Evolutionary conservation across 64 coral and sea anemone species (phyloP).

Genomic region (Cladopsammia gracilis): DNA sequence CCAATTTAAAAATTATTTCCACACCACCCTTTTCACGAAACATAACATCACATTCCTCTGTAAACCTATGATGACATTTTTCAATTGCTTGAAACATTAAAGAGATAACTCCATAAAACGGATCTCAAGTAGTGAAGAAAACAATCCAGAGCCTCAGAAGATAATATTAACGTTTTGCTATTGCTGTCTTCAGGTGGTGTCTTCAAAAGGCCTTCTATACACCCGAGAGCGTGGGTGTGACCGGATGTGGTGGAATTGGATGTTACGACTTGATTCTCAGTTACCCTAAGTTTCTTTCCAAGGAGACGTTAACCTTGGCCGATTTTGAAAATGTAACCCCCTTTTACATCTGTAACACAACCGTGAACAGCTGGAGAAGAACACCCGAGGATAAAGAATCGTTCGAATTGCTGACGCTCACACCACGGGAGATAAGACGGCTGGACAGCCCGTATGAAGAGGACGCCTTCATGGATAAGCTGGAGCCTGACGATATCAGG

Average conservation of each 20-base stretch:
- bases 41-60: no score
- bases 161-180: no score
- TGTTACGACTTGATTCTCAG: background rate
- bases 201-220: conserved; percentile 5
- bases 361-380: background rate
- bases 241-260: conserved; percentile 3
- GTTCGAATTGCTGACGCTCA: background rate
- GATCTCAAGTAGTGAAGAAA: no score
- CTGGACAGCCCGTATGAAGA: conserved; percentile 1
- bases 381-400: background rate
- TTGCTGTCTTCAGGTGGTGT: background rate
- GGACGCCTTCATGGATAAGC: conserved; percentile 5
- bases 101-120: no score
- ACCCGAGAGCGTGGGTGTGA: background rate
- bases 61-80: no score
- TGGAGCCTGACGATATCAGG: conserved; percentile 1
- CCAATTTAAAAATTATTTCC: no score
- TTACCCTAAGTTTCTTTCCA: background rate
- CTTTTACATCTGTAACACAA: conserved; percentile 18
- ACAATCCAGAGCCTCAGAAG: no score
- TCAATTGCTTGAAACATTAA: no score
- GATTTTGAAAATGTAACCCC: conserved; percentile 10
- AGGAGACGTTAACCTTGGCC: background rate
- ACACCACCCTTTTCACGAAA: no score
- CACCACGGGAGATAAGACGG: background rate